Conservation (phyloP, 2,888 invertebrate genomes). For the Auanema freiburgensis region DNA sequence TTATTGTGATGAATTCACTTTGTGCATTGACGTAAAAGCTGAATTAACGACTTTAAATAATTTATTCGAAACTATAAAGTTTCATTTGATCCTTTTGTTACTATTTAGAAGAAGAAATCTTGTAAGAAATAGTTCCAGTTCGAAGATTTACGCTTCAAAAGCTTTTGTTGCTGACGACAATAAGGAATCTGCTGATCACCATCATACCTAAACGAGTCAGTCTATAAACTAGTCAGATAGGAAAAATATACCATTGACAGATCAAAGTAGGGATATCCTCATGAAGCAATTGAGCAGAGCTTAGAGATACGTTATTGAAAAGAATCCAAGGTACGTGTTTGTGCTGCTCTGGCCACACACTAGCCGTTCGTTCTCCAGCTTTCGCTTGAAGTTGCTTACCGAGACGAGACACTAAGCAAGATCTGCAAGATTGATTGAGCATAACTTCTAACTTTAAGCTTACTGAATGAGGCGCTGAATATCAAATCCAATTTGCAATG, state of each 20-base stretch:
- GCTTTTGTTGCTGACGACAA: constrained; percentile 37
- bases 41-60: too few relatives aligned
- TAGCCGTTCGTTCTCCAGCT: constrained; percentile 46
- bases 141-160: too few relatives aligned
- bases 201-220: constrained; percentile 22
- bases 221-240: neutral
- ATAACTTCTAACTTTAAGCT: constrained; percentile 11
- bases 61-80: too few relatives aligned
- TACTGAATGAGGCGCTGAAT: constrained; percentile 44
- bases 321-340: constrained; percentile 56
- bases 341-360: constrained; percentile 50
- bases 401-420: constrained; percentile 46
- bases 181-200: constrained; percentile 44
- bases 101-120: too few relatives aligned
- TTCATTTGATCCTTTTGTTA: too few relatives aligned
- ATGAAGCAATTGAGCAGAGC: constrained; percentile 31
- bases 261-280: constrained; percentile 40
- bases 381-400: constrained; percentile 46
- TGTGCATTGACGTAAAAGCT: too few relatives aligned
- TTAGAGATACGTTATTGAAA: constrained; percentile 51
- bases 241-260: constrained; percentile 37
- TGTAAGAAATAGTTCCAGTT: too few relatives aligned
- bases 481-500: constrained; percentile 37
- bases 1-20: too few relatives aligned
- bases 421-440: constrained; percentile 26